Evolutionary conservation across 1,140 invertebrate species (phyloP).

Genomic region (Musca vetustissima): DNA sequence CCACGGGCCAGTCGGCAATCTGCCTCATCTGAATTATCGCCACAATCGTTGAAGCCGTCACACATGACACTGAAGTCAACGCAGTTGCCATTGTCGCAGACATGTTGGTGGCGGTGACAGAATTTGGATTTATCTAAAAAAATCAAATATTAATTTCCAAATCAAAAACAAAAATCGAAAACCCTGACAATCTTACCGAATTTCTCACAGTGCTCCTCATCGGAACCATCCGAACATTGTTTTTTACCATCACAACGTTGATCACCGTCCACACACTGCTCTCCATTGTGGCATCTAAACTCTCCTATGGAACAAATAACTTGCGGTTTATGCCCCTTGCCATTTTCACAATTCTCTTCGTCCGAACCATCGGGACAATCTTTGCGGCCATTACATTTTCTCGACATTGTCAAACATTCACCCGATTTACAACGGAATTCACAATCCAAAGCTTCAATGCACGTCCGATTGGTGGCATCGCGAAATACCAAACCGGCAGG

Average conservation of each 20-base stretch:
- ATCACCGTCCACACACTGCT: constrained; percentile 54
- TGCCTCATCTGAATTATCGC: constrained; percentile 68
- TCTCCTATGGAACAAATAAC: constrained; percentile 59
- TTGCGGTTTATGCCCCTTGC: constrained; percentile 36
- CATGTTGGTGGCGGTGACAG: constrained; percentile 67
- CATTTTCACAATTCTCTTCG: constrained; percentile 64
- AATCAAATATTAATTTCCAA: neutral
- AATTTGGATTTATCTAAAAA: constrained; percentile 40
- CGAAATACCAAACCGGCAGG: constrained; percentile 60
- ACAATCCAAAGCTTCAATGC: constrained; percentile 58
- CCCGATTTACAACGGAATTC: constrained; percentile 61
- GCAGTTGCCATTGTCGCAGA: constrained; percentile 84
- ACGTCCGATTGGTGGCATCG: constrained; percentile 58
- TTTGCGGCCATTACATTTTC: constrained; percentile 69
- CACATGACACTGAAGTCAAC: constrained; percentile 64
- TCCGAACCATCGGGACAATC: constrained; percentile 71
- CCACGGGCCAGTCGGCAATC: constrained; percentile 64
- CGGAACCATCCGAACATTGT: constrained; percentile 76
- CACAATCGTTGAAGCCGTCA: constrained; percentile 66
- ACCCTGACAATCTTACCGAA: constrained; percentile 43
- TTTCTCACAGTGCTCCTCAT: constrained; percentile 67
- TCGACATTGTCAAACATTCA: constrained; percentile 65
- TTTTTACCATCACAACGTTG: constrained; percentile 70
- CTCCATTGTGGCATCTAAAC: constrained; percentile 63
- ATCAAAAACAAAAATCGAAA: neutral